Evolutionary conservation across 2,888 invertebrate species (phyloP).

Genomic region (Epistrophe grossulariae): DNA sequence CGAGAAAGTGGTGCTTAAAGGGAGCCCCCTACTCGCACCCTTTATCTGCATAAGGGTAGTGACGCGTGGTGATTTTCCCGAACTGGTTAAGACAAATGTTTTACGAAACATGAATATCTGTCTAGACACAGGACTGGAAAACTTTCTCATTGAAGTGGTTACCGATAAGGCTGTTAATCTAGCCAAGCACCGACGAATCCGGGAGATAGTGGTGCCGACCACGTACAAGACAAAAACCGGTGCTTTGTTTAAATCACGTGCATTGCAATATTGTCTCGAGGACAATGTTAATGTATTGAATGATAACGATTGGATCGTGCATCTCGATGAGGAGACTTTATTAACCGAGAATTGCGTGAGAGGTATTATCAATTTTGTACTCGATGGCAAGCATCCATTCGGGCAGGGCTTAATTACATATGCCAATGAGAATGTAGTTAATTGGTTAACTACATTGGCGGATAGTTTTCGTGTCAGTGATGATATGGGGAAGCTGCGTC

Average conservation of each 20-base stretch:
- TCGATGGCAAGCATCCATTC: conserved; percentile 97
- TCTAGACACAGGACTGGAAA: conserved; percentile 94
- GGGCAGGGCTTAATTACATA: conserved; percentile 98
- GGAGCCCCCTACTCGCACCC: conserved; percentile 95
- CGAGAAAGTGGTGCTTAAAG: conserved; percentile 94
- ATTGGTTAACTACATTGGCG: conserved; percentile 98
- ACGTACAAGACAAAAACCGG: conserved; percentile 95
- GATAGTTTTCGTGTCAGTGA: conserved; percentile 98
- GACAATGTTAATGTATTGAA: conserved; percentile 93
- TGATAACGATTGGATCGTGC: conserved; percentile 98
- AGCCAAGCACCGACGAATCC: conserved; percentile 90
- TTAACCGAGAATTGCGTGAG: conserved; percentile 95
- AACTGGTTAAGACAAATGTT: conserved; percentile 94
- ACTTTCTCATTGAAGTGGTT: conserved; percentile 98
- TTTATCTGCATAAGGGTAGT: conserved; percentile 97
- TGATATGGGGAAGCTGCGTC: conserved; percentile 97
- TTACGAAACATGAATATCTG: conserved; percentile 94
- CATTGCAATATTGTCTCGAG: conserved; percentile 97
- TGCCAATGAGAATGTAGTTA: conserved; percentile 97
- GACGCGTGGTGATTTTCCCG: conserved; percentile 96
- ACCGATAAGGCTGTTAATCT: conserved; percentile 94
- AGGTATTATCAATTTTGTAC: conserved; percentile 96
- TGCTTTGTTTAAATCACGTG: conserved; percentile 96
- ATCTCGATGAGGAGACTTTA: conserved; percentile 97
- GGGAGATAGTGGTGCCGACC: conserved; percentile 95